Evolutionary conservation across 2,797 vertebrate species (phyloP).

Genomic region (Benthosema pterotum): DNA sequence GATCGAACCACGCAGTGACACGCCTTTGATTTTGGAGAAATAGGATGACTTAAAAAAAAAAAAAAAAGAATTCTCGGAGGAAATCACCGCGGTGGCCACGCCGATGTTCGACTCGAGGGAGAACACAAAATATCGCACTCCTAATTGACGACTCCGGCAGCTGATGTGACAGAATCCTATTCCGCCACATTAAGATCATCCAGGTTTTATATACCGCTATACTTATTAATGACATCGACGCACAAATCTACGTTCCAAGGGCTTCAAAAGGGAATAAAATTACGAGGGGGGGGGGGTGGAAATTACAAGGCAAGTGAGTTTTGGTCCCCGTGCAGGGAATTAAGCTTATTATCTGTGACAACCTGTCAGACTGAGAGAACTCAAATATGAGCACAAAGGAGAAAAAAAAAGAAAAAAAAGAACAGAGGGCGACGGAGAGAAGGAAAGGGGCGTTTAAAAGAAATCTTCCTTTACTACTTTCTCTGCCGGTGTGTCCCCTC

Average conservation of each 20-base stretch:
- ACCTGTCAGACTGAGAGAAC: constrained; percentile 80
- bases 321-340: constrained; percentile 79
- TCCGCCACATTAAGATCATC: constrained; percentile 48
- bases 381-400: constrained; percentile 77
- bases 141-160: constrained; percentile 59
- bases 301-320: constrained; percentile 82
- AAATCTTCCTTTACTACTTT: constrained; percentile 36
- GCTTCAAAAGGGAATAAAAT: constrained; percentile 81
- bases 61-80: neutral
- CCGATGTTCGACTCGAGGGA: constrained; percentile 38
- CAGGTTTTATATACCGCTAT: constrained; percentile 51
- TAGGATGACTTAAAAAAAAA: neutral
- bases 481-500: constrained; percentile 17
- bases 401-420: too few relatives aligned
- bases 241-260: constrained; percentile 75
- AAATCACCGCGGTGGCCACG: constrained; percentile 11
- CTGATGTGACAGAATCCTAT: constrained; percentile 33
- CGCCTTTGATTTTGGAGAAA: neutral
- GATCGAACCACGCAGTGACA: neutral
- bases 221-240: constrained; percentile 72
- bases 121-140: constrained; percentile 42
- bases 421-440: constrained; percentile 54
- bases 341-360: constrained; percentile 87
- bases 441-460: constrained; percentile 66
- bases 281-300: constrained; percentile 77